phyloP scores from a whole-genome alignment of 2,113 vertebrate genomes.

The Atractosteus spatula region DNA sequence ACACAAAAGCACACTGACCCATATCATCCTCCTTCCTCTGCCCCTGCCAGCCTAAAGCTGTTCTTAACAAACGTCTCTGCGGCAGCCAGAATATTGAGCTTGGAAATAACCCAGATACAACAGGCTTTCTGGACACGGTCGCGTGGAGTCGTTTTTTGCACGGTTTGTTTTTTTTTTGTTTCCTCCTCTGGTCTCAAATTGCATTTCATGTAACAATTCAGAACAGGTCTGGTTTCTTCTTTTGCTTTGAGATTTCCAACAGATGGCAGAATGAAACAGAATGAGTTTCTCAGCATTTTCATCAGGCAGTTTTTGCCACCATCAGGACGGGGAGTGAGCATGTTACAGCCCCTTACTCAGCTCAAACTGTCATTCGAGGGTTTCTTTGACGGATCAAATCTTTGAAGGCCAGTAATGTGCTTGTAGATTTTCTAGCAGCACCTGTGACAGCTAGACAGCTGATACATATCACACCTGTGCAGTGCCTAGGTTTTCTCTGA shows the following conservation, averaged over 20 bases:
- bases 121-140: constrained; percentile 13
- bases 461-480: no score
- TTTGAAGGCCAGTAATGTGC: no score
- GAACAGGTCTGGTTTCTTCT: constrained; percentile 41
- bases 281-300: constrained; percentile 59
- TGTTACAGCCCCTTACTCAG: no score
- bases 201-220: constrained; percentile 51
- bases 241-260: constrained; percentile 44
- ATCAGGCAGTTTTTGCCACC: constrained; percentile 50
- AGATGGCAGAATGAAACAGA: constrained; percentile 66
- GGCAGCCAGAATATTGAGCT: constrained; percentile 23
- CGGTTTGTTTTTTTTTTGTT: constrained; percentile 19
- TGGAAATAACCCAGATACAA: constrained; percentile 28
- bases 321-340: constrained; percentile 41
- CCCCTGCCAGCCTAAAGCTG: constrained; percentile 26
- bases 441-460: no score
- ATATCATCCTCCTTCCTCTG: constrained; percentile 24
- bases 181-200: constrained; percentile 32
- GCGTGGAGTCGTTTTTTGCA: neutral
- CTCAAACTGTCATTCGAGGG: no score
- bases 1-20: constrained; percentile 13
- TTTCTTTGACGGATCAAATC: no score
- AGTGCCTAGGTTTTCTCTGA: no score
- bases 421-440: no score
- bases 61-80: constrained; percentile 25